phyloP scores from a whole-genome alignment of 1,140 invertebrate genomes.

The Gonioctena quinquepunctata region DNA sequence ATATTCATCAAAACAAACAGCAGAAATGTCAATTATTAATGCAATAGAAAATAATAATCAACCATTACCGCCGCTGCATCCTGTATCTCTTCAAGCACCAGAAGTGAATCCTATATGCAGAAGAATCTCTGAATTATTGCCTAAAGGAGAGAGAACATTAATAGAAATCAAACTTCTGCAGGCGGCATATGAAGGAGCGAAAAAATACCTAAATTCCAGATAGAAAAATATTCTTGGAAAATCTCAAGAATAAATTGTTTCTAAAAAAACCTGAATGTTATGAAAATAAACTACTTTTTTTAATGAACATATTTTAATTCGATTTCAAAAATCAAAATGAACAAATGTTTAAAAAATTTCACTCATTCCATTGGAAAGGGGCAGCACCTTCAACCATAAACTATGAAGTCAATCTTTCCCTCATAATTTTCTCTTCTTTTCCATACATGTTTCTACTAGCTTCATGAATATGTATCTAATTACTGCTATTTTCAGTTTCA shows the following conservation, averaged over 20 bases:
- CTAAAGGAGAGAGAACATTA: neutral
- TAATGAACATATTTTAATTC: neutral
- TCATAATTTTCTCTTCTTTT: neutral
- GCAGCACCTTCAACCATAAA: neutral
- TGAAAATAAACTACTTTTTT: neutral
- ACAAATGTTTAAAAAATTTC: neutral
- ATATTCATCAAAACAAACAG: slow-evolving; percentile 5
- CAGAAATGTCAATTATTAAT: too few species aligned
- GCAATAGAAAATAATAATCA: neutral
- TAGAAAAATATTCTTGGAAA: too few species aligned
- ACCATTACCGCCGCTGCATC: neutral
- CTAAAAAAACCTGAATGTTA: neutral
- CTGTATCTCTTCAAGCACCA: neutral
- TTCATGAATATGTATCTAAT: too few species aligned
- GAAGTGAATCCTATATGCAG: too few species aligned
- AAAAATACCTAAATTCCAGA: too few species aligned
- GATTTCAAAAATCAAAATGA: too few species aligned
- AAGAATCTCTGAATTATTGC: neutral
- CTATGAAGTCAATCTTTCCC: neutral
- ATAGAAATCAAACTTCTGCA: slow-evolving; percentile 2
- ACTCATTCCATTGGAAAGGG: too few species aligned
- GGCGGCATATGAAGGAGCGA: too few species aligned
- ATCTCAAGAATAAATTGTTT: too few species aligned
- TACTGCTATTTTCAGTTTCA: too few species aligned
- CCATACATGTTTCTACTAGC: too few species aligned